A percentile compares a stretch with the other conserved stretches of the same genome.
These are phyloP conservation scores for Mesembrinibis cayennensis DNA, from an alignment of 2,113 vertebrate genomes.

Conservation along the genomic window DNA sequence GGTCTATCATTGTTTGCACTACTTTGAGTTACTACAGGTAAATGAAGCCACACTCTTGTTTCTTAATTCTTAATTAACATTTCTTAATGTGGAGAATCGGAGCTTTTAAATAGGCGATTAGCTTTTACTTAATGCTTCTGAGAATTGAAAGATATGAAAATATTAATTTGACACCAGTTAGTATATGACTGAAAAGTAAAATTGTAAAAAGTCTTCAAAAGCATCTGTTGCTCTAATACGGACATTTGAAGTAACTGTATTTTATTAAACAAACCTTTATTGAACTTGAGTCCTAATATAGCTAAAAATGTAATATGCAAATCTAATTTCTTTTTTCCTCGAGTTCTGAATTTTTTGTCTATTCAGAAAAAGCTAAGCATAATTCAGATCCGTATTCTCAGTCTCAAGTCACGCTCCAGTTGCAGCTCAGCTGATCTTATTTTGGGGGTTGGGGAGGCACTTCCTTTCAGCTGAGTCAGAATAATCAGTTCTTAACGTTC, in stretches of 20 bases:
- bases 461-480: background rate
- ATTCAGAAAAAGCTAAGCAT: background rate
- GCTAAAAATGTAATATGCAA: background rate
- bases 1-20: slow-evolving; percentile 97
- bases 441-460: background rate
- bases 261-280: background rate
- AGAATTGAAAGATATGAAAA: background rate
- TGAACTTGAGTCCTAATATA: background rate
- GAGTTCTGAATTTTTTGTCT: background rate
- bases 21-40: slow-evolving; percentile 98
- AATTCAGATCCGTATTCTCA: background rate
- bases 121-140: background rate
- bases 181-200: background rate
- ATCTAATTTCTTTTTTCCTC: background rate
- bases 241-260: background rate
- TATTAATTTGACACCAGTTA: background rate
- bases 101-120: background rate
- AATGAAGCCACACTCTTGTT: background rate
- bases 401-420: background rate
- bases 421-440: background rate
- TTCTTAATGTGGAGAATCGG: background rate
- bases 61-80: background rate
- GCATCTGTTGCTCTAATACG: background rate
- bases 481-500: background rate
- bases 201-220: background rate